Percentiles rank a stretch among this genome's conserved stretches.
Conservation (phyloP, 2,113 vertebrate species). For the Centropus bengalensis region DNA sequence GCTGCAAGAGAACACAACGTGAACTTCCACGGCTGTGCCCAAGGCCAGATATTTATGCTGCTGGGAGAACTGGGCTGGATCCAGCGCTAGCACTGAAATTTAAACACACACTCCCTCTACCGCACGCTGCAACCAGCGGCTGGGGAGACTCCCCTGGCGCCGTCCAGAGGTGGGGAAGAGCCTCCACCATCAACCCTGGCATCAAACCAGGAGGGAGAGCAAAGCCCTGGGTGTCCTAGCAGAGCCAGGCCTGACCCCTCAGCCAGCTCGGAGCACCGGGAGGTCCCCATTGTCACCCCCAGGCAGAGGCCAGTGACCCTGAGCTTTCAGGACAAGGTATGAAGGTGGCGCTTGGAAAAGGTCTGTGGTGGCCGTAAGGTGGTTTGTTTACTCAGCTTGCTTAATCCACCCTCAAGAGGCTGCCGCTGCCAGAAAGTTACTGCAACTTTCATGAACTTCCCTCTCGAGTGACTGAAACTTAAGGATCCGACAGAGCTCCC, state of each 20-base stretch:
- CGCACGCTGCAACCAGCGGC: background rate
- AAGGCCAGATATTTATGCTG: slow-evolving; percentile 47
- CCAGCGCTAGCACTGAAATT: slow-evolving; percentile 35
- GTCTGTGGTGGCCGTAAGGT: background rate
- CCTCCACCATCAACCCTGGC: background rate
- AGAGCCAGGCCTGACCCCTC: background rate
- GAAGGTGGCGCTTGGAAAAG: background rate
- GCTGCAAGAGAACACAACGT: slow-evolving; percentile 49
- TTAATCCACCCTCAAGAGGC: background rate
- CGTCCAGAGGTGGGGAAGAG: background rate
- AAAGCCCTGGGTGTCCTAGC: background rate
- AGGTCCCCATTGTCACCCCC: background rate
- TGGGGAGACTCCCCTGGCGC: background rate
- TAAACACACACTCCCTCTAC: slow-evolving; percentile 46
- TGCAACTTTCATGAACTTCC: slow-evolving; percentile 44
- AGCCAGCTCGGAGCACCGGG: background rate
- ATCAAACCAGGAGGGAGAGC: background rate
- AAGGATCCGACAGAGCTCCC: background rate
- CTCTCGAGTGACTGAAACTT: background rate
- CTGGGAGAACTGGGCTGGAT: slow-evolving; percentile 28
- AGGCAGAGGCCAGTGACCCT: background rate
- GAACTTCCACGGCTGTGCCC: background rate
- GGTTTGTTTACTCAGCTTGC: slow-evolving; percentile 1
- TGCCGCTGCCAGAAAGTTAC: slow-evolving; percentile 14
- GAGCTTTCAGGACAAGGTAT: background rate